phyloP scores from a whole-genome alignment of 2,113 vertebrate species.

The Hirundichthys speculiger region DNA sequence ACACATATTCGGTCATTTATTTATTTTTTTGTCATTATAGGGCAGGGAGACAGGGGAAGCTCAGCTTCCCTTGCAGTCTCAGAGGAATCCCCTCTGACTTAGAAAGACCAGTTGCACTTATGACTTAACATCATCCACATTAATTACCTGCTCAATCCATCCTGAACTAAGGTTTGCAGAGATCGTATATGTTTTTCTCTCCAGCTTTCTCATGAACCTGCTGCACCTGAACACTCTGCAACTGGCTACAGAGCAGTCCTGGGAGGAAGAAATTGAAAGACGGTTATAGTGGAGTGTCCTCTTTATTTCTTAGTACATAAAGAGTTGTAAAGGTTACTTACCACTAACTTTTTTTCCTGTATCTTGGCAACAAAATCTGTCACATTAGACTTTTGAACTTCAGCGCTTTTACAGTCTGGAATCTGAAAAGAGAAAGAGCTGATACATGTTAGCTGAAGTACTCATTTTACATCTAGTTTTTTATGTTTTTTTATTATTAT shows the following conservation, averaged over 20 bases:
- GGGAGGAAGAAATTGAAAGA: neutral
- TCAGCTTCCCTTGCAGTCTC: no score
- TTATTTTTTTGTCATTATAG: no score
- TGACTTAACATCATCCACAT: neutral
- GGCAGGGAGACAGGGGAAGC: no score
- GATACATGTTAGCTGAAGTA: neutral
- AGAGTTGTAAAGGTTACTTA: slow-evolving; percentile 21
- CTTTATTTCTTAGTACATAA: neutral
- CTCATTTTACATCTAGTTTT: neutral
- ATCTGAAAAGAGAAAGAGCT: slow-evolving; percentile 66
- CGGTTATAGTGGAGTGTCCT: neutral
- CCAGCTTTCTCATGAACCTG: slow-evolving; percentile 44
- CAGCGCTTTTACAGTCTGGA: slow-evolving; percentile 45
- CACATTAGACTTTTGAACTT: slow-evolving; percentile 15
- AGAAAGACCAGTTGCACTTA: neutral
- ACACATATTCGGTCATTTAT: no score
- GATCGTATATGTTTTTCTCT: slow-evolving; percentile 67
- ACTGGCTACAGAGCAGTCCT: slow-evolving; percentile 81
- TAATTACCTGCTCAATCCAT: slow-evolving; percentile 82
- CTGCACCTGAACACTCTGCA: slow-evolving; percentile 78
- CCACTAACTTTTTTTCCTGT: slow-evolving; percentile 61
- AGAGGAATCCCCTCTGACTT: no score
- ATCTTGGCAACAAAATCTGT: slow-evolving; percentile 52
- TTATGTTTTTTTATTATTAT: neutral
- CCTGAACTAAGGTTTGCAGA: slow-evolving; percentile 79